phyloP scores from a whole-genome alignment of 2,113 vertebrate genomes.

The Glareola pratincola region DNA sequence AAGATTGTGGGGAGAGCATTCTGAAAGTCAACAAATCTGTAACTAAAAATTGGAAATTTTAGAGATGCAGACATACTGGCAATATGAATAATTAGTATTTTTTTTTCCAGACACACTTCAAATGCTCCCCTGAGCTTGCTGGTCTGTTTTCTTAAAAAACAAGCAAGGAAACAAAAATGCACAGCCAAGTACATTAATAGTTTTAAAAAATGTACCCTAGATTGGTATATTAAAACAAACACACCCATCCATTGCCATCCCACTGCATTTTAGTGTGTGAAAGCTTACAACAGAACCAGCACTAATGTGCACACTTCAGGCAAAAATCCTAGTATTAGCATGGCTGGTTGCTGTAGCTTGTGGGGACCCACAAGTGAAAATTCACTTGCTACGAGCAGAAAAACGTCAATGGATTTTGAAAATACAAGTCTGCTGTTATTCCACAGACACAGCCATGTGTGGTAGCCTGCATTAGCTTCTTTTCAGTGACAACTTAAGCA shows the following conservation, averaged over 20 bases:
- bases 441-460: neutral
- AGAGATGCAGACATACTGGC: neutral
- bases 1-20: neutral
- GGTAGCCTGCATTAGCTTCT: neutral
- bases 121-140: neutral
- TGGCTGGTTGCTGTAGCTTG: neutral
- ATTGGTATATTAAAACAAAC: neutral
- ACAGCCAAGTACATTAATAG: neutral
- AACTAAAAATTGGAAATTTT: neutral
- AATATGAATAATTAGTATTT: neutral
- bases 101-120: neutral
- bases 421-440: neutral
- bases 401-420: neutral
- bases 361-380: neutral
- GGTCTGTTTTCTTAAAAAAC: neutral
- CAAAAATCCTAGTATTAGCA: neutral
- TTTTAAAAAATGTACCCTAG: neutral
- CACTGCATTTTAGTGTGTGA: neutral
- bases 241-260: neutral
- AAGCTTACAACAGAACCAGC: neutral
- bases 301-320: rapidly evolving
- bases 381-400: neutral
- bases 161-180: neutral
- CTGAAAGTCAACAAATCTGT: neutral
- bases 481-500: neutral